These are phyloP conservation scores for Agraylea sexmaculata DNA, from an alignment of 1,140 invertebrate species.

Conservation along the genomic window DNA sequence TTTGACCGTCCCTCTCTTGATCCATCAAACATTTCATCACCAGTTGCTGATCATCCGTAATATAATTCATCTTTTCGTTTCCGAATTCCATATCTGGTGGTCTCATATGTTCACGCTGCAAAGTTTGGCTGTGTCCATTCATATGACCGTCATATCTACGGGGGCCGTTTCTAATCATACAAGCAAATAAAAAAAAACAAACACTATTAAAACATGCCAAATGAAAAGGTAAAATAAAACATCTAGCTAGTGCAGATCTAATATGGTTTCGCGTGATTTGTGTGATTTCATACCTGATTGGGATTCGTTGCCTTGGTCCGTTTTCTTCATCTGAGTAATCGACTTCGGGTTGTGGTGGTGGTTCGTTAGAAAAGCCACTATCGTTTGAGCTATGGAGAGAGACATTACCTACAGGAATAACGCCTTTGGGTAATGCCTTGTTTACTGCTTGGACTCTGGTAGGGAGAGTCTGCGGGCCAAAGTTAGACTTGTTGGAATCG, in stretches of 20 bases:
- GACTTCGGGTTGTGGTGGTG: conserved; percentile 75
- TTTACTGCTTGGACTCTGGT: conserved; percentile 26
- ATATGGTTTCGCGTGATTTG: conserved; percentile 34
- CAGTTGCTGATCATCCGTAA: conserved; percentile 41
- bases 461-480: conserved; percentile 37
- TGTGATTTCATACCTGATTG: conserved; percentile 55
- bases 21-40: conserved; percentile 38
- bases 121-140: conserved; percentile 18
- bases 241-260: conserved; percentile 1
- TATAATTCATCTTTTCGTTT: conserved; percentile 28
- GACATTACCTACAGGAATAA: conserved; percentile 51
- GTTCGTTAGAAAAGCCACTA: conserved; percentile 82
- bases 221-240: conserved; percentile 24
- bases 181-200: conserved; percentile 20
- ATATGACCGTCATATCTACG: conserved; percentile 14
- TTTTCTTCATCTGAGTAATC: conserved; percentile 84
- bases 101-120: conserved; percentile 17
- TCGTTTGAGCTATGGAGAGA: conserved; percentile 83
- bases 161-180: conserved; percentile 16
- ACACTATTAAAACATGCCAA: conserved; percentile 20
- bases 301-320: conserved; percentile 43
- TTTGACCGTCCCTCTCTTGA: conserved; percentile 36
- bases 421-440: conserved; percentile 26
- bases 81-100: conserved; percentile 16
- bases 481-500: conserved; percentile 39